A percentile compares a stretch with the other conserved stretches of the same genome.
Conservation (phyloP, 2,113 vertebrate genomes). For the Bambusicola thoracicus region DNA sequence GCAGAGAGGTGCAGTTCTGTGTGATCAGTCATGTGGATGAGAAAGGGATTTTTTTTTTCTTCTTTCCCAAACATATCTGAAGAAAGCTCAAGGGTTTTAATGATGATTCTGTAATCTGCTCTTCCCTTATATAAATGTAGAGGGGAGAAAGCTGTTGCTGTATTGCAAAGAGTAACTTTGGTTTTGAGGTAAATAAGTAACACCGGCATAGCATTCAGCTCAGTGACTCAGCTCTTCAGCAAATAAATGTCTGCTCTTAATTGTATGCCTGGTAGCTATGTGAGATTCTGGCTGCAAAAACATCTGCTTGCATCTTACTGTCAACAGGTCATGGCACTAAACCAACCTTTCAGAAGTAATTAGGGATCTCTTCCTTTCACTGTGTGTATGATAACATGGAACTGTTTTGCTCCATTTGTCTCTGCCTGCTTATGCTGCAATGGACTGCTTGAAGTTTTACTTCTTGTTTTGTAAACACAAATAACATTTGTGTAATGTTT, state of each 20-base stretch:
- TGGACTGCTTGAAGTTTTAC: background rate
- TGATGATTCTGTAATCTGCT: background rate
- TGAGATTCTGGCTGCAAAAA: background rate
- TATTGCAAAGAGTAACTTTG: background rate
- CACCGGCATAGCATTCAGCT: background rate
- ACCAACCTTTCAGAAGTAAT: conserved; percentile 13
- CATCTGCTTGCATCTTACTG: background rate
- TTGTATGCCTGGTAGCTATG: background rate
- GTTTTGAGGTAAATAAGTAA: background rate
- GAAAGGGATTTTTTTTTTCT: background rate
- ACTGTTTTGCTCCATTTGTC: background rate
- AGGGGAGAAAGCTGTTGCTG: fast-evolving
- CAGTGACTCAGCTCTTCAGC: background rate
- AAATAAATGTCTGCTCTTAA: background rate
- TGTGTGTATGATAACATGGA: background rate
- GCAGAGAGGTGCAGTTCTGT: background rate
- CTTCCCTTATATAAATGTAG: background rate
- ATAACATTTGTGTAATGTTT: background rate
- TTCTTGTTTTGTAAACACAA: background rate
- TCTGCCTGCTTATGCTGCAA: background rate
- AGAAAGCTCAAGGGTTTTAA: background rate
- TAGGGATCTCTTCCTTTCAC: background rate
- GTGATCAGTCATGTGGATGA: background rate
- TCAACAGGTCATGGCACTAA: background rate
- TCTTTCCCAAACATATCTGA: background rate